Evolutionary conservation across 1,140 invertebrate genomes (phyloP).

Genomic region (Oppia nitens): DNA sequence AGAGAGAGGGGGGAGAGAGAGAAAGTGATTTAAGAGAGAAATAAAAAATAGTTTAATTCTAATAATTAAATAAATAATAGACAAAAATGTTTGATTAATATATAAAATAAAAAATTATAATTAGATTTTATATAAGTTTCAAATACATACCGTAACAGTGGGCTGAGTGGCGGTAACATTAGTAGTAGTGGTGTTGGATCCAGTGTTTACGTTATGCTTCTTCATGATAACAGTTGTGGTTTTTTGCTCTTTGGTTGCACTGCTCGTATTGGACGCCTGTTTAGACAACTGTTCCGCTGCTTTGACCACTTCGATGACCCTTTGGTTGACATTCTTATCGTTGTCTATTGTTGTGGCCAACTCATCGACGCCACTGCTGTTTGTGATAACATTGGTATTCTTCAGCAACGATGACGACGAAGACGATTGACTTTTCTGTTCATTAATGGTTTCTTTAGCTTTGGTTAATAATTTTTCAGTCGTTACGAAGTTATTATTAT

Average conservation of each 20-base stretch:
- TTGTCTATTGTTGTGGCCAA: not conserved
- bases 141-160: not conserved
- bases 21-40: not conserved
- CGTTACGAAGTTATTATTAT: not conserved
- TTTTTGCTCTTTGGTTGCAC: conserved; percentile 36
- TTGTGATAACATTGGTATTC: not conserved
- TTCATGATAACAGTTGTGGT: conserved; percentile 86
- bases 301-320: conserved; percentile 67
- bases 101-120: no score
- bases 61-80: not conserved
- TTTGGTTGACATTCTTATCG: conserved; percentile 59
- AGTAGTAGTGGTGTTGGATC: no score
- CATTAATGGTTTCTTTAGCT: no score
- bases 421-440: not conserved
- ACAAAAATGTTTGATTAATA: no score
- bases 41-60: not conserved
- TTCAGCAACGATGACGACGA: not conserved
- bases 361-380: not conserved
- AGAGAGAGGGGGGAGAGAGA: not conserved
- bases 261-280: conserved; percentile 25
- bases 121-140: no score
- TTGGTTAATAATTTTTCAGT: no score
- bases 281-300: conserved; percentile 61
- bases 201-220: conserved; percentile 39
- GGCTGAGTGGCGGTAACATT: not conserved